Evolutionary conservation across 2,113 vertebrate genomes (phyloP).

Genomic region (Noctilio leporinus): DNA sequence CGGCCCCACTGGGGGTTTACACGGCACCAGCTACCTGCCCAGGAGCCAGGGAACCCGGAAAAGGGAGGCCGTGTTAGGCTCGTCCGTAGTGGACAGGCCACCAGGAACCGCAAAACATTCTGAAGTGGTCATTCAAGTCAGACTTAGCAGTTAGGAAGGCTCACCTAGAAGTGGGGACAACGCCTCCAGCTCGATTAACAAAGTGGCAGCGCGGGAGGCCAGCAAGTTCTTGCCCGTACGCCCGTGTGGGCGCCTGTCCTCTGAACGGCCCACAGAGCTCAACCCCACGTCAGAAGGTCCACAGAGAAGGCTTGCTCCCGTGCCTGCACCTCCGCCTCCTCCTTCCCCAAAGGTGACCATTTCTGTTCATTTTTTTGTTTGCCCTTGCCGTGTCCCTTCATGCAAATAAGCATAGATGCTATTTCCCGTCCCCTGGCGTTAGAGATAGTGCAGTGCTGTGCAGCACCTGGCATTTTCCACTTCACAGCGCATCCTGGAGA

Average conservation of each 20-base stretch:
- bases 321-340: not conserved
- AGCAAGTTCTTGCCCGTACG: accelerated
- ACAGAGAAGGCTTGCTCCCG: not conserved
- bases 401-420: not conserved
- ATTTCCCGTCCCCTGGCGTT: not conserved
- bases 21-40: not conserved
- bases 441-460: not conserved
- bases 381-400: not conserved
- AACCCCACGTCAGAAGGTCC: not conserved
- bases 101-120: not conserved
- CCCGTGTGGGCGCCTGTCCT: not conserved
- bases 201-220: not conserved
- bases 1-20: not conserved
- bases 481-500: not conserved
- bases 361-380: not conserved
- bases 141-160: not conserved
- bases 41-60: not conserved
- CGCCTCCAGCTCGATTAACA: not conserved
- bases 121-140: not conserved
- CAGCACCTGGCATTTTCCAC: not conserved
- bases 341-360: not conserved
- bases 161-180: not conserved
- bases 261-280: not conserved
- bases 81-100: accelerated
- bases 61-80: not conserved